Conservation (phyloP, 1,140 invertebrate genomes). For the Drosophila ananassae region DNA sequence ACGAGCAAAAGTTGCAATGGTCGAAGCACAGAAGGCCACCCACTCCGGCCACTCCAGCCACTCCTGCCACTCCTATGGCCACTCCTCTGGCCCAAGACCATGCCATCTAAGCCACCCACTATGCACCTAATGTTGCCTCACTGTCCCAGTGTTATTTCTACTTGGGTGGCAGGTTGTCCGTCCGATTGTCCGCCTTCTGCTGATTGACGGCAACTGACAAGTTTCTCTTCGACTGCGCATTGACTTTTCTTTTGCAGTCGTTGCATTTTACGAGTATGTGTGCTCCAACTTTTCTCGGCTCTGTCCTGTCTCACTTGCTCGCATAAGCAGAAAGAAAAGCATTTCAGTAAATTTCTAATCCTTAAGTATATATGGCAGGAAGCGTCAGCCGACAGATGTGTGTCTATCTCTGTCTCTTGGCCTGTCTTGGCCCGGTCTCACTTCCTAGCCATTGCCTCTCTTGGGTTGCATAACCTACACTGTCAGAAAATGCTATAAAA, state of each 20-base stretch:
- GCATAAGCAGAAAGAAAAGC: conserved; percentile 62
- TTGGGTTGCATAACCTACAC: conserved; percentile 44
- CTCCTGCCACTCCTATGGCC: too few species aligned
- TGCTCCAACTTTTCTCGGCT: conserved; percentile 61
- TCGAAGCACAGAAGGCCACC: conserved; percentile 33
- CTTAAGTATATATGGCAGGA: conserved; percentile 82
- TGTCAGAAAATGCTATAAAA: neutral
- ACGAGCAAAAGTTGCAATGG: conserved; percentile 81
- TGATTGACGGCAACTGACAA: conserved; percentile 82
- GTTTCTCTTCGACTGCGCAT: conserved; percentile 81
- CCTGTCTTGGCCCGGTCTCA: conserved; percentile 25
- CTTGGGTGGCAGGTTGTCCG: conserved; percentile 68
- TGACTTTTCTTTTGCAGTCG: conserved; percentile 79
- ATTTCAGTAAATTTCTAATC: conserved; percentile 83
- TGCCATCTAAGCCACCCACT: neutral
- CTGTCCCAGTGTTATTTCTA: conserved; percentile 74
- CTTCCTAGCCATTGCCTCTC: neutral
- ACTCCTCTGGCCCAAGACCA: too few species aligned
- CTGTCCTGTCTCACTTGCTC: conserved; percentile 5
- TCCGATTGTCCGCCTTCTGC: conserved; percentile 44
- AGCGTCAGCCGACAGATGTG: conserved; percentile 65
- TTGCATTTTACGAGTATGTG: conserved; percentile 81
- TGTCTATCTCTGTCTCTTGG: conserved; percentile 43
- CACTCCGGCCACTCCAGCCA: too few species aligned
- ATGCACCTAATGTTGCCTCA: conserved; percentile 42